These are phyloP conservation scores for Dendrolimus houi DNA, from an alignment of 2,888 invertebrate genomes.

Conservation along the genomic window DNA sequence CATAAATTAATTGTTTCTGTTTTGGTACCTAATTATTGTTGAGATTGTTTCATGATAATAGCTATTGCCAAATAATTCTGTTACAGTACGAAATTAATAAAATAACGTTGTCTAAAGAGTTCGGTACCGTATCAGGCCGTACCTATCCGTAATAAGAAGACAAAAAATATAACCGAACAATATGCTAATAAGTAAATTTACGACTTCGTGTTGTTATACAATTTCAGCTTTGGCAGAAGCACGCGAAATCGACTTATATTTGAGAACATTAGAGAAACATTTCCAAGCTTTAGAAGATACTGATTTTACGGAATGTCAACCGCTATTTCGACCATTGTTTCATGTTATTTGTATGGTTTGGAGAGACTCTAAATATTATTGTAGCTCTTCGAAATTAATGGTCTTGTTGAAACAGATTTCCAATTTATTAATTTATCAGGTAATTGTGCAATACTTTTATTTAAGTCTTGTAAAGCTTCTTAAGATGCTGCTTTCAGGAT, in stretches of 20 bases:
- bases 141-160: background rate
- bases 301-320: conserved; percentile 89
- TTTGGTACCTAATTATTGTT: too few relatives aligned
- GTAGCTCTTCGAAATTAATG: conserved; percentile 91
- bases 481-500: too few relatives aligned
- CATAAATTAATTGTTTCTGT: too few relatives aligned
- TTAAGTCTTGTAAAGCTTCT: too few relatives aligned
- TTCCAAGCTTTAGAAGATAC: conserved; percentile 88
- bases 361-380: conserved; percentile 93
- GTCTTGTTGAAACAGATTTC: conserved; percentile 92
- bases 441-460: conserved; percentile 30
- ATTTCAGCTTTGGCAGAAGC: conserved; percentile 89
- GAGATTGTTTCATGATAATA: too few relatives aligned
- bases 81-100: too few relatives aligned
- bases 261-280: conserved; percentile 88
- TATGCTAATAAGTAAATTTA: background rate
- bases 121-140: background rate
- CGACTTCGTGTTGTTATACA: background rate
- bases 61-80: too few relatives aligned
- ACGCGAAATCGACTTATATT: conserved; percentile 90
- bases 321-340: conserved; percentile 86
- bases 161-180: background rate
- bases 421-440: conserved; percentile 93
- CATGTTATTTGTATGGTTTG: conserved; percentile 93
- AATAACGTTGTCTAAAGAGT: too few relatives aligned